Conservation (phyloP, 2,797 vertebrate genomes). For the Lepilemur septentrionalis region DNA sequence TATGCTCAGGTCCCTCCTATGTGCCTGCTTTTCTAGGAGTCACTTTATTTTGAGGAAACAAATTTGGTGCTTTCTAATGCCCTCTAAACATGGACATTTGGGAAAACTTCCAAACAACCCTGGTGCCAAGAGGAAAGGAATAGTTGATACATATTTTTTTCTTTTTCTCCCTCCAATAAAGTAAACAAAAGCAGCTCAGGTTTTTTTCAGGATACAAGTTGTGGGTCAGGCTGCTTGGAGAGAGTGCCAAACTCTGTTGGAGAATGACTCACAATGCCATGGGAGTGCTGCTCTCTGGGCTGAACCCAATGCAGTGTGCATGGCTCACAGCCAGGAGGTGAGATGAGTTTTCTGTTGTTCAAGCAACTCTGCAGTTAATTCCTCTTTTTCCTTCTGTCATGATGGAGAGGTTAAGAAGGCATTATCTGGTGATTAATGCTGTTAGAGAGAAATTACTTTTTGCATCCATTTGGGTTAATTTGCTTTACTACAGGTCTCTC, state of each 20-base stretch:
- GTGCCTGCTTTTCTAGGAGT: not conserved
- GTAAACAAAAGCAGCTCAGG: not conserved
- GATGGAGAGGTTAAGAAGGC: not conserved
- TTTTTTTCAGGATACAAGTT: not conserved
- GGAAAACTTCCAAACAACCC: not conserved
- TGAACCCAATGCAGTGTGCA: not conserved
- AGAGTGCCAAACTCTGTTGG: not conserved
- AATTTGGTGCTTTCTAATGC: not conserved
- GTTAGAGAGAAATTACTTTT: not conserved
- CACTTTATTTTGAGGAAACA: slow-evolving; percentile 24
- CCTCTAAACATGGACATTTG: not conserved
- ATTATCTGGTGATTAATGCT: not conserved
- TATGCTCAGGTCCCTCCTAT: not conserved
- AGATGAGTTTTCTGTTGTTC: not conserved
- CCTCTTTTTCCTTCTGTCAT: not conserved
- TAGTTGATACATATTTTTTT: not conserved
- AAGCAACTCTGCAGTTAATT: not conserved
- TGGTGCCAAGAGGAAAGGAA: not conserved
- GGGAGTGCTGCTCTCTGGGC: not conserved
- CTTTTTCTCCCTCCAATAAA: not conserved
- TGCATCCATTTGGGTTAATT: not conserved
- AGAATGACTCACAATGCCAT: not conserved
- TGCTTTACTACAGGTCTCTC: not conserved
- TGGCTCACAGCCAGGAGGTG: not conserved
- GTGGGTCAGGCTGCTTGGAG: not conserved